Evolutionary conservation across 2,888 invertebrate species (phyloP), one percentile per base, ranked within the genome.

Genomic region (Tricholauxania praeusta): DNA sequence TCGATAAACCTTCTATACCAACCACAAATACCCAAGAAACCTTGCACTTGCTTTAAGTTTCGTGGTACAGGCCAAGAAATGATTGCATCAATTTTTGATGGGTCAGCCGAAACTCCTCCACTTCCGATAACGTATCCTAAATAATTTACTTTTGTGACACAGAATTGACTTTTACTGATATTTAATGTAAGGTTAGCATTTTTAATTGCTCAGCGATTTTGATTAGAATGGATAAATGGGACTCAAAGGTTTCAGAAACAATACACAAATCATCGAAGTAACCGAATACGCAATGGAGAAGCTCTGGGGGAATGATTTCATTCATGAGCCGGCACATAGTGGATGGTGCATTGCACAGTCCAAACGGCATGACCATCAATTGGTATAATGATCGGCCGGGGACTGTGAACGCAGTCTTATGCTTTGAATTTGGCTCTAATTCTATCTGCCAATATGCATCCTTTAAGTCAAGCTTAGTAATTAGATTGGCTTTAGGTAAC

Each of bases 21-120:
- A 2, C 63, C 70, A 6, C 14, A 14, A 6, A 70, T 3, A 8
- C 60, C 62, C 15, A 78, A 66, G 32, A 79, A 76, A 19, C 77
- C 73, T 8, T 75, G 63, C 7, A 78, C 73, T 32, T 78, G 75
- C 62, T 76, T 74, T 15, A 69, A 17, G 0, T 72, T 72, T 12
- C 67, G 72, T 15, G 79, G 78, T 14, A 74, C 28, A 0, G 77
- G 76, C 63, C 72, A 74, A 15, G 28, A 49, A 2, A 51, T 15
- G 19, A 69, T 65, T 0, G 72, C 52, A 0, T 17, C 5, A 19
- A 74, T 60, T 39, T 74, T 74, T 32, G 64, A 65, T 1, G 72
- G 72, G 17, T 74, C 74, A 2, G 72, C 65, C 3, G 60, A 67
- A n/a, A 77, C 60, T 7, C 60, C 69, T 12, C 68, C 68, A 2